Evolutionary conservation across 2,888 invertebrate genomes (phyloP).

Genomic region (Drosophila rubida): DNA sequence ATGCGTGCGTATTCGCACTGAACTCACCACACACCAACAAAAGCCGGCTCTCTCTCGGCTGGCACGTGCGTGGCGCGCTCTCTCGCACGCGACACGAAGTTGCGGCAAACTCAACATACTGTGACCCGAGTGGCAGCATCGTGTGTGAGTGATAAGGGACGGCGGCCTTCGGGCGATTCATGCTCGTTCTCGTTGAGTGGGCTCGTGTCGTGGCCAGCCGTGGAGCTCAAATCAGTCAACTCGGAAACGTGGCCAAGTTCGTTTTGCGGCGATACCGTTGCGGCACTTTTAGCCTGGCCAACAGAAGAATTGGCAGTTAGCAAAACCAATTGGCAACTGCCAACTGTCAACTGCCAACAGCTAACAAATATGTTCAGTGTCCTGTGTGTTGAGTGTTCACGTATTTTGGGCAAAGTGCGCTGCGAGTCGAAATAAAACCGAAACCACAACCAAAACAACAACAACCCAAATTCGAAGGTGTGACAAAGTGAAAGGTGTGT

Average conservation of each 20-base stretch:
- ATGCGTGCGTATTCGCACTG: slow-evolving; percentile 31
- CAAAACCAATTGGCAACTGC: slow-evolving; percentile 27
- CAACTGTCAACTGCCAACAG: slow-evolving; percentile 41
- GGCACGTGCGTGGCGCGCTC: slow-evolving; percentile 43
- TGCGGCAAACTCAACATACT: slow-evolving; percentile 38
- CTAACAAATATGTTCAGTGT: slow-evolving; percentile 19
- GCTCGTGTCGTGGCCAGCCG: slow-evolving; percentile 57
- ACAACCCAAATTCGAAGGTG: slow-evolving; percentile 32
- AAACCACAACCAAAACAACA: slow-evolving; percentile 31
- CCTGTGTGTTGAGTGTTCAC: slow-evolving; percentile 22
- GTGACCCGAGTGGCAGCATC: slow-evolving; percentile 24
- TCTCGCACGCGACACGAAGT: slow-evolving; percentile 17
- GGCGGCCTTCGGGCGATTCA: slow-evolving; percentile 1
- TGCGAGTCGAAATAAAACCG: slow-evolving; percentile 6
- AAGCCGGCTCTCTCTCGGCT: slow-evolving; percentile 56
- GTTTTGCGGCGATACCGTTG: slow-evolving; percentile 73
- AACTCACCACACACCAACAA: slow-evolving; percentile 74
- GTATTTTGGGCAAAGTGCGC: slow-evolving; percentile 28
- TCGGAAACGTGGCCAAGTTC: slow-evolving; percentile 84
- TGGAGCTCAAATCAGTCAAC: slow-evolving; percentile 82
- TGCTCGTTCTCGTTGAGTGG: slow-evolving; percentile 26
- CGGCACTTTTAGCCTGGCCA: slow-evolving; percentile 57
- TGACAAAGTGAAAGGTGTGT: slow-evolving; percentile 5
- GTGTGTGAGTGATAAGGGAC: slow-evolving; percentile 63
- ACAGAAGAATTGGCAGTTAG: slow-evolving; percentile 55